Evolutionary conservation across 2,888 invertebrate species (phyloP).

Genomic region (Diogma glabrata): DNA sequence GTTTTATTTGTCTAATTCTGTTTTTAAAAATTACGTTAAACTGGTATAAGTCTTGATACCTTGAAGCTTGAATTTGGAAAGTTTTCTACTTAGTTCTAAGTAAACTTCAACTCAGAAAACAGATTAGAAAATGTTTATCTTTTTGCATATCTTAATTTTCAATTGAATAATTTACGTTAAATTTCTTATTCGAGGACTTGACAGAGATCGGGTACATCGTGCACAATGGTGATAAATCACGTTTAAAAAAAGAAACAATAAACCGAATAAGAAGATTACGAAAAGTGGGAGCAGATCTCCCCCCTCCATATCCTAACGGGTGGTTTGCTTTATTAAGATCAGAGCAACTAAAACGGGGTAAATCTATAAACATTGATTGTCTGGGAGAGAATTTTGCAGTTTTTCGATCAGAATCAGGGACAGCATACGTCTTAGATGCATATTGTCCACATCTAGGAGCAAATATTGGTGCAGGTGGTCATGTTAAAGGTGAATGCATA

Average conservation of each 20-base stretch:
- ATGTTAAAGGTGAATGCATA: constrained; percentile 62
- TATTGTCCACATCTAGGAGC: constrained; percentile 88
- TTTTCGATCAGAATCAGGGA: constrained; percentile 51
- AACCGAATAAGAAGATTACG: constrained; percentile 41
- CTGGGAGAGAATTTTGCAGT: constrained; percentile 63
- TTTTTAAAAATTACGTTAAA: too few relatives aligned
- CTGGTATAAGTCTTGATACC: too few relatives aligned
- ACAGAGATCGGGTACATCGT: constrained; percentile 23
- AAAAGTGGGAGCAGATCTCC: constrained; percentile 50
- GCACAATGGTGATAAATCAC: constrained; percentile 9
- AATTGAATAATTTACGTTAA: too few relatives aligned
- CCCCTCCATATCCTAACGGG: constrained; percentile 81
- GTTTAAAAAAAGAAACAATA: constrained; percentile 27
- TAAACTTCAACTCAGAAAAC: too few relatives aligned
- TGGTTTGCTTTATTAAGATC: constrained; percentile 76
- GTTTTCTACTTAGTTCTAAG: too few relatives aligned
- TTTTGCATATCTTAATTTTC: too few relatives aligned
- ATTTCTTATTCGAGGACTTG: constrained; percentile 23
- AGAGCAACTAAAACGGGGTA: constrained; percentile 41
- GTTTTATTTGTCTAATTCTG: too few relatives aligned
- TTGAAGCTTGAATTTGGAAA: too few relatives aligned
- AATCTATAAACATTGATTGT: constrained; percentile 49
- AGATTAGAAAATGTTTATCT: too few relatives aligned
- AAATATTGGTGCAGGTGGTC: constrained; percentile 69
- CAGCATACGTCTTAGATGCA: constrained; percentile 62